phyloP scores from a whole-genome alignment of 2,888 invertebrate species.

The Trachelus iudaicus region DNA sequence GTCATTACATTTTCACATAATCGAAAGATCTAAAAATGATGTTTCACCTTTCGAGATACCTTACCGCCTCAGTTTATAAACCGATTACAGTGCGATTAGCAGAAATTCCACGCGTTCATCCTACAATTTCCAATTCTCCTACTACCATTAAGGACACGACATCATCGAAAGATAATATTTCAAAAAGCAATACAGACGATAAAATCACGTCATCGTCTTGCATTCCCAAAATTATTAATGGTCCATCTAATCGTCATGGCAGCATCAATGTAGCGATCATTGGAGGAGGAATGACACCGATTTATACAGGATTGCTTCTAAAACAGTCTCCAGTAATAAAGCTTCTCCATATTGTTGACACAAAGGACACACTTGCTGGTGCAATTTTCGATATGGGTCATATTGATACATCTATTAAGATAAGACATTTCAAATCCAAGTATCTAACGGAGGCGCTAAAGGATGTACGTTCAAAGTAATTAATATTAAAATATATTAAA shows the following conservation, averaged over 20 bases:
- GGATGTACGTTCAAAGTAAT: constrained; percentile 30
- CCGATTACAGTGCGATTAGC: not conserved
- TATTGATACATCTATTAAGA: constrained; percentile 48
- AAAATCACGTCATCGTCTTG: not conserved
- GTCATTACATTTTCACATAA: not conserved
- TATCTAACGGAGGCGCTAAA: constrained; percentile 38
- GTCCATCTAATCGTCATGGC: not conserved
- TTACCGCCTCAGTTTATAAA: not conserved
- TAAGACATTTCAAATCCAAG: constrained; percentile 44
- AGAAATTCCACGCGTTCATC: not conserved
- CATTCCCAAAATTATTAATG: not conserved
- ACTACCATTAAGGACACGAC: not conserved
- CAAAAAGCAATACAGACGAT: not conserved
- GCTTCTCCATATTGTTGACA: constrained; percentile 46
- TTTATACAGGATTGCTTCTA: constrained; percentile 48
- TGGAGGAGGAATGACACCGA: constrained; percentile 47
- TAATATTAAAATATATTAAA: not conserved
- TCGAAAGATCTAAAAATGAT: not conserved
- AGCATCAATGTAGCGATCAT: constrained; percentile 48
- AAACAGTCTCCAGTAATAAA: constrained; percentile 53
- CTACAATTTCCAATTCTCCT: not conserved
- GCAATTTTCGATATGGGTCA: constrained; percentile 40
- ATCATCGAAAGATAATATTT: not conserved
- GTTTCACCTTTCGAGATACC: not conserved
- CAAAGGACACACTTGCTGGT: constrained; percentile 33